These are phyloP conservation scores for Amphimallon solstitiale DNA, from an alignment of 2,888 invertebrate species.

Conservation along the genomic window DNA sequence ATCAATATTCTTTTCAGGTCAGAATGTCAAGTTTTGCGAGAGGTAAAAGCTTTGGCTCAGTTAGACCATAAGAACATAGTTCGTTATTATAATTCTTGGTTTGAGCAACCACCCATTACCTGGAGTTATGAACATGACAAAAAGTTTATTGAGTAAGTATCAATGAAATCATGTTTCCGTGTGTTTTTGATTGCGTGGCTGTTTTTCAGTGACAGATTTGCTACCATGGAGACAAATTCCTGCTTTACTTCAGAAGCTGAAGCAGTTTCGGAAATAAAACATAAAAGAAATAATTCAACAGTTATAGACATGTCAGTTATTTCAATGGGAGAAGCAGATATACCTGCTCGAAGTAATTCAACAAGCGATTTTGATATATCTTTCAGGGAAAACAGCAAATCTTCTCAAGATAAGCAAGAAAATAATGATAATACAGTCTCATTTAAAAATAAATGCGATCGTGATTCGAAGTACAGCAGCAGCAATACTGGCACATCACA, in stretches of 20 bases:
- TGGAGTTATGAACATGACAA: constrained; percentile 88
- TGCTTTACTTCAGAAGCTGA: background rate
- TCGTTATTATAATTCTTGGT: constrained; percentile 95
- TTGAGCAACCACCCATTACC: constrained; percentile 88
- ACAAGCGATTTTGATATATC: background rate
- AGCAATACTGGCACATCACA: background rate
- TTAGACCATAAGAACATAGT: constrained; percentile 96
- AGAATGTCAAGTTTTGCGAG: constrained; percentile 89
- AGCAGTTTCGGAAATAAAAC: constrained; percentile 3
- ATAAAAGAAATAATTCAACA: constrained; percentile 36
- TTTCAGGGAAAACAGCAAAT: background rate
- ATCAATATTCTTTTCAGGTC: constrained; percentile 65
- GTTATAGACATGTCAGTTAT: constrained; percentile 28
- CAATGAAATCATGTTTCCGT: background rate
- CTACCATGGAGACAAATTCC: background rate
- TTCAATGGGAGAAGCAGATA: background rate
- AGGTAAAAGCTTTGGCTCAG: constrained; percentile 94
- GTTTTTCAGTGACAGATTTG: background rate
- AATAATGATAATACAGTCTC: background rate
- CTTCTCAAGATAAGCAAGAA: background rate
- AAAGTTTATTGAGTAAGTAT: constrained; percentile 61
- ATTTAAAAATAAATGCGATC: background rate
- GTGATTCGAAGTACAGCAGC: background rate
- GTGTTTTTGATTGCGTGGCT: background rate
- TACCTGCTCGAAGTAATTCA: background rate